Evolutionary conservation across 2,888 invertebrate species (phyloP).

Genomic region (Trachelus tabidus): DNA sequence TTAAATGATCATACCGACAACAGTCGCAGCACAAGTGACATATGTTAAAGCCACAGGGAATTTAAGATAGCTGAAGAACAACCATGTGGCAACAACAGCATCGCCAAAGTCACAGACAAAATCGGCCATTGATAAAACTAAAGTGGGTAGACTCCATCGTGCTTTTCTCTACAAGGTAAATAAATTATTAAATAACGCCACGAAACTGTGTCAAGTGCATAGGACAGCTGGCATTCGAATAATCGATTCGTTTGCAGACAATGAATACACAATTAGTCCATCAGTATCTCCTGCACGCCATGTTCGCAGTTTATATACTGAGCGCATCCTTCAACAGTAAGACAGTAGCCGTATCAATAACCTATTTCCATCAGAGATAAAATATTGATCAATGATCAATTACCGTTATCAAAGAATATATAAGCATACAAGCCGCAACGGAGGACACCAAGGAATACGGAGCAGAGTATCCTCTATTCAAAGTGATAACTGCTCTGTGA

Average conservation of each 20-base stretch:
- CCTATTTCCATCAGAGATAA: background rate
- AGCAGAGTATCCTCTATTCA: conserved; percentile 47
- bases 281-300: background rate
- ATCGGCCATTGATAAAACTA: conserved; percentile 43
- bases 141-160: conserved; percentile 49
- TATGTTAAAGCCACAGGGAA: conserved; percentile 2
- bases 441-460: conserved; percentile 38
- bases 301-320: background rate
- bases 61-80: conserved; percentile 40
- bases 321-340: background rate
- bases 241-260: background rate
- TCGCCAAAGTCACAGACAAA: conserved; percentile 45
- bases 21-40: conserved; percentile 26
- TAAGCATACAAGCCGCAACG: conserved; percentile 41
- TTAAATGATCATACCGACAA: conserved; percentile 41
- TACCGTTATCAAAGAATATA: conserved; percentile 48
- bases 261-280: background rate
- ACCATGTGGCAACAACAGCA: conserved; percentile 41
- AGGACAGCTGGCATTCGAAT: background rate
- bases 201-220: background rate
- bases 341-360: background rate
- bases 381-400: conserved; percentile 24
- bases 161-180: conserved; percentile 36
- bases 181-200: background rate
- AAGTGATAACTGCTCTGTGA: conserved; percentile 40